Base-by-base conservation (phyloP, 2,113 vertebrate species). In the Lates calcarifer region DNA sequence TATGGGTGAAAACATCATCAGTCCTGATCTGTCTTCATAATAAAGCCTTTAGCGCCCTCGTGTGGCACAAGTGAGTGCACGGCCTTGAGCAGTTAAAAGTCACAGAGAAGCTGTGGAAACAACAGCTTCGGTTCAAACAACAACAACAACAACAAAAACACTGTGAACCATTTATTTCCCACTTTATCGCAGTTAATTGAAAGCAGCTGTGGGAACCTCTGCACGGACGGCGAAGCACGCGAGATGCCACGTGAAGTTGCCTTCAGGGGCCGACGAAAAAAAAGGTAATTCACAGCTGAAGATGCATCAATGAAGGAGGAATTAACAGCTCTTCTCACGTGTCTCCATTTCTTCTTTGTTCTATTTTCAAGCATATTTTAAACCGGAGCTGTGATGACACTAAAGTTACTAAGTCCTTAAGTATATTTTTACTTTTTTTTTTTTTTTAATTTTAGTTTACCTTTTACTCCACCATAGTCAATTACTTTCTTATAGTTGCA, bases 201-300 rank as follows among this genome's bases (percentile, higher is more conserved):
- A 56, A 26, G 24, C 83, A 83, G 77, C 64, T 83, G 83, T 4
- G 49, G 1, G 1, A 51, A 2, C 41, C 4, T 66, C 70, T 57
- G 58, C 15, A 53, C 6, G 0, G 13, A 0, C 6, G 0, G 13
- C 0, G 33, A 58, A 6, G 57, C 72, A 77, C 49, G n/a, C 11
- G 26, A 29, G 14, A 13, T 0, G 43, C 6, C 71, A 26, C 69
- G 82, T 73, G 76, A 87, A 3, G 69, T 0, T 56, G 60, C 66
- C 17, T 86, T 74, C 61, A 75, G 12, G 69, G 37, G 0, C 29
- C 10, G 3, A 5, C 3, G 0, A 26, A 53, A 37, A 28, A 55
- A 51, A 43, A 18, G 29, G 15, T 14, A 33, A 60, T 20, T 58
- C 56, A 18, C 15, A 2, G 0, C 24, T 28, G 5, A 24, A 28